phyloP scores from a whole-genome alignment of 1,140 invertebrate genomes.

The Hylyphantes graminicola region DNA sequence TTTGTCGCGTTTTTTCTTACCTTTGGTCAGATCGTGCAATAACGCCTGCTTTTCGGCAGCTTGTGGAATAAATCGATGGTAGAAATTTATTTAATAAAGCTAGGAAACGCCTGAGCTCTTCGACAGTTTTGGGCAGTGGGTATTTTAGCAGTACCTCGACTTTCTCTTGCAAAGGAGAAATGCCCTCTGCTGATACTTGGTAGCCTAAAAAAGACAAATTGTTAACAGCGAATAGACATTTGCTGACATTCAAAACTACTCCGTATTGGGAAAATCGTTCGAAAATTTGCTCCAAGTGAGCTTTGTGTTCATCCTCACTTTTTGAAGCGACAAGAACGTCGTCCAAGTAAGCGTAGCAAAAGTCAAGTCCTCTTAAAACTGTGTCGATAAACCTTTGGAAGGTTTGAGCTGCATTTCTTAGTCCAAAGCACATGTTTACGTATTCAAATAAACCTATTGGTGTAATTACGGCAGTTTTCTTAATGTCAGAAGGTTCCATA shows the following conservation, averaged over 20 bases:
- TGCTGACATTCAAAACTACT: background rate
- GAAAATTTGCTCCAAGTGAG: background rate
- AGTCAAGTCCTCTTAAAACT: background rate
- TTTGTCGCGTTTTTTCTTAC: background rate
- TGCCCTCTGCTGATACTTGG: background rate
- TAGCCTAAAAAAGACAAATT: background rate
- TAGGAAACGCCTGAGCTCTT: constrained; percentile 63
- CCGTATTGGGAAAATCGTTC: background rate
- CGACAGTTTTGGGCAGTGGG: constrained; percentile 60
- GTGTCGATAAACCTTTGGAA: background rate
- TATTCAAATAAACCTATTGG: no score
- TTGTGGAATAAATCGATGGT: constrained; percentile 65
- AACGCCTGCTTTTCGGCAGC: constrained; percentile 13
- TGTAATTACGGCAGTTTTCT: no score
- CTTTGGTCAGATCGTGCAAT: background rate
- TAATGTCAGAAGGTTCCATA: background rate
- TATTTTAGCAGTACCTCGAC: constrained; percentile 66
- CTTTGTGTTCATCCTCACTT: background rate
- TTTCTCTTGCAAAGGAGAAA: constrained; percentile 60
- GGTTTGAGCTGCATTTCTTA: no score
- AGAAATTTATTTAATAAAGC: constrained; percentile 68
- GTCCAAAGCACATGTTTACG: no score
- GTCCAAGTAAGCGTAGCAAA: constrained; percentile 4
- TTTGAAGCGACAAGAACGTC: background rate
- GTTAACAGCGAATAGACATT: background rate